Evolutionary conservation across 2,888 invertebrate species (phyloP), one percentile per base, ranked within the genome.

Genomic region (Caenorhabditis sp.): DNA sequence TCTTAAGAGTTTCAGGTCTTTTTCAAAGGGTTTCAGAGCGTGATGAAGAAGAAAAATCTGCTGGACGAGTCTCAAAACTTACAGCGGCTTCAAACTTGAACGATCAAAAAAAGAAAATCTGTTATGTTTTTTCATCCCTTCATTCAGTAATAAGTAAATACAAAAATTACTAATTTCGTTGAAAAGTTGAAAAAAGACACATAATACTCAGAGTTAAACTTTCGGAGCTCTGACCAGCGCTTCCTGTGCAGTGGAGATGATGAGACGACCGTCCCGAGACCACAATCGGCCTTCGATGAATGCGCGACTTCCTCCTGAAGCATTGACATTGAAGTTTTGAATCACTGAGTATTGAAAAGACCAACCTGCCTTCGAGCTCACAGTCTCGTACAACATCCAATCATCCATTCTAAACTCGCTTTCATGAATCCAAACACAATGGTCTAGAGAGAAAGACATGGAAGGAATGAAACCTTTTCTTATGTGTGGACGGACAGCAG

Each of bases 361-460:
- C 80, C 51, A 56, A 86, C 87, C 82, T 31, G 90, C 90, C 70
- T 88, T 80, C 4, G 86, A 82, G 59, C 86, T 86, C 19, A 74
- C 63, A 14, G 89, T 90, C 69, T 90, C 90, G 49, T 90, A 90
- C 12, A 90, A 74, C 82, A 90, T 76, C 90, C 90, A 90, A 35
- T 90, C 89, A 61, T 90, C 90, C 19, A 86, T 85, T 10, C 88
- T 77, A 59, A 86, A 90, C 8, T 88, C 81, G 47, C 84, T 77
- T 10, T 87, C 86, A 77, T 90, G 90, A 69, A 90, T 87, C 83
- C 87, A 88, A 3, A 90, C 84, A 51, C 82, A 85, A 70, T 90
- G 90, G 72, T 90, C 90, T 10, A 90, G 69, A 1, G 87, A 87
- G 49, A 89, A 85, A 14, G 88, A 77, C 90, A 90, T 90, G 2